phyloP scores from a whole-genome alignment of 2,888 invertebrate species.

The Dinocampus coccinellae region DNA sequence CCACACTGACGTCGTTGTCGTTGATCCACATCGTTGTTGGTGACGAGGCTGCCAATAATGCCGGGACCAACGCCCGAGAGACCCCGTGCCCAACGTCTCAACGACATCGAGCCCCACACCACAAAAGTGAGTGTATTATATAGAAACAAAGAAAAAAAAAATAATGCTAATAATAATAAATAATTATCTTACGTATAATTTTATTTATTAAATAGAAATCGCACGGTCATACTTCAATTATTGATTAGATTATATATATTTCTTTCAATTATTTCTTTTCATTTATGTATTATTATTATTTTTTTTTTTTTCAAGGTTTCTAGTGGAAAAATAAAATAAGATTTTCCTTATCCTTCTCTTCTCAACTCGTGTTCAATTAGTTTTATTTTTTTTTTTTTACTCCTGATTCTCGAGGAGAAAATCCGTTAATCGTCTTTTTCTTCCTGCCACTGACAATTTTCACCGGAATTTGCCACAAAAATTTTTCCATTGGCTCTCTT shows the following conservation, averaged over 20 bases:
- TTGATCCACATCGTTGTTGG: slow-evolving; percentile 54
- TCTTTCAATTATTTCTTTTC: too few relatives aligned
- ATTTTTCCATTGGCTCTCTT: slow-evolving; percentile 38
- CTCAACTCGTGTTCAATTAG: slow-evolving; percentile 4
- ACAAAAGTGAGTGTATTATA: slow-evolving; percentile 55
- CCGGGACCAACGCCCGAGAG: slow-evolving; percentile 65
- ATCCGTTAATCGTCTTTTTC: not conserved
- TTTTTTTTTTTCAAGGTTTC: not conserved
- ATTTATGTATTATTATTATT: too few relatives aligned
- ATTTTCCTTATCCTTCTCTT: not conserved
- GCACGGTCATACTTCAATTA: not conserved
- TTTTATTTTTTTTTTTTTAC: not conserved
- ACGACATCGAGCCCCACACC: slow-evolving; percentile 65
- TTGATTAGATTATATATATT: not conserved
- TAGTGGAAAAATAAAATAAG: not conserved
- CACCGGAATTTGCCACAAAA: slow-evolving; percentile 40
- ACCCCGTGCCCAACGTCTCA: slow-evolving; percentile 65
- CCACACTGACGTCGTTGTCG: not conserved
- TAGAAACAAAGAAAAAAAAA: not conserved
- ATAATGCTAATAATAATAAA: not conserved
- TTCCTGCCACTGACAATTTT: not conserved
- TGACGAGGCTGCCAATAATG: slow-evolving; percentile 60
- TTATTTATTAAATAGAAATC: not conserved
- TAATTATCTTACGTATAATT: not conserved
- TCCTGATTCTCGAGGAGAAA: not conserved